These are phyloP conservation scores for Vanessa atalanta DNA, from an alignment of 1,140 invertebrate species.

Conservation along the genomic window DNA sequence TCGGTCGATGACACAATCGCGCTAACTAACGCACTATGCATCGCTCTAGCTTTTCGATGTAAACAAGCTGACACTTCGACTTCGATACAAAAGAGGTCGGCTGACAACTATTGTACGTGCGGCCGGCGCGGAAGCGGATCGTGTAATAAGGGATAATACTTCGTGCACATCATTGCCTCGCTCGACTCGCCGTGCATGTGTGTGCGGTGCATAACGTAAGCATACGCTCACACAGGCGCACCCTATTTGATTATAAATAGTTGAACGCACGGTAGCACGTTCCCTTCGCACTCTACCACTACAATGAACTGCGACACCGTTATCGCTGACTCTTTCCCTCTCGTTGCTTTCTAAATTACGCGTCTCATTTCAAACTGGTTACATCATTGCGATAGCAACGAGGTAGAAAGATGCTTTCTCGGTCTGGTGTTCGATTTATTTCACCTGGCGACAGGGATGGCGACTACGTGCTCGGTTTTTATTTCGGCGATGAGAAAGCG, in stretches of 20 bases:
- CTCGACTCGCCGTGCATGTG: constrained; percentile 55
- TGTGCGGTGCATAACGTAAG: constrained; percentile 74
- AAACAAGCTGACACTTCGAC: constrained; percentile 74
- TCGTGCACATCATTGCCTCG: constrained; percentile 79
- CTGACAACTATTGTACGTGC: constrained; percentile 73
- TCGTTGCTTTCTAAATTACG: constrained; percentile 27
- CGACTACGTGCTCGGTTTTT: constrained; percentile 49
- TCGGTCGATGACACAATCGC: constrained; percentile 75
- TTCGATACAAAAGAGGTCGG: constrained; percentile 71
- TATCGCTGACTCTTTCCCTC: constrained; percentile 52
- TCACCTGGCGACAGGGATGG: constrained; percentile 56
- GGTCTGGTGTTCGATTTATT: constrained; percentile 43
- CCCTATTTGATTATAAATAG: constrained; percentile 79
- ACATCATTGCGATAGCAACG: constrained; percentile 68
- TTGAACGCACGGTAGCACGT: constrained; percentile 80
- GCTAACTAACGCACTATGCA: constrained; percentile 72
- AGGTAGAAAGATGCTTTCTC: constrained; percentile 57
- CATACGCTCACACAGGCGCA: constrained; percentile 67
- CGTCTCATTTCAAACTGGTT: constrained; percentile 64
- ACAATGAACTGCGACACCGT: constrained; percentile 70
- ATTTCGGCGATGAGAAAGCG: constrained; percentile 65
- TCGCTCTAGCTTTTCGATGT: constrained; percentile 64
- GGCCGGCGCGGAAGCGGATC: constrained; percentile 73
- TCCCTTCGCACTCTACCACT: constrained; percentile 75
- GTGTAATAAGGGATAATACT: constrained; percentile 80